These are phyloP conservation scores for Onychostruthus taczanowskii DNA, from an alignment of 2,113 vertebrate species.

Conservation along the genomic window DNA sequence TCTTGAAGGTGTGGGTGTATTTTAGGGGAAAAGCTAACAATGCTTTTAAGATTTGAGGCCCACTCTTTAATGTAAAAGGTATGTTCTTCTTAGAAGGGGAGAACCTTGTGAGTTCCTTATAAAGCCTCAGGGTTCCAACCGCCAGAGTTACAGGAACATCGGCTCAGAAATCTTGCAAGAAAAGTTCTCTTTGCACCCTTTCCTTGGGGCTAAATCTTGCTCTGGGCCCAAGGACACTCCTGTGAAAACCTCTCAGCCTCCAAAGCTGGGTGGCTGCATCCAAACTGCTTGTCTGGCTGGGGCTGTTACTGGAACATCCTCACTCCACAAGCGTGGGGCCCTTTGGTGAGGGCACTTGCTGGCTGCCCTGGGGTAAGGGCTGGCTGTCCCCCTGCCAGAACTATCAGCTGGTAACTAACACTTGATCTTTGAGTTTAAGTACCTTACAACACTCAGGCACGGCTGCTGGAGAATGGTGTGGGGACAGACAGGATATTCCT, in stretches of 20 bases:
- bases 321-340: rapidly evolving
- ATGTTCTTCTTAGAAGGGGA: neutral
- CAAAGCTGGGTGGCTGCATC: neutral
- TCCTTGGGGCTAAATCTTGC: neutral
- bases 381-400: neutral
- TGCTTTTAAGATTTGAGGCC: neutral
- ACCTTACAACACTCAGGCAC: neutral
- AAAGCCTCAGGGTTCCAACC: neutral
- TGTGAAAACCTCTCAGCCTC: neutral
- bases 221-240: neutral
- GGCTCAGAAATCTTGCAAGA: neutral
- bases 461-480: neutral
- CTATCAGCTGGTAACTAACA: neutral
- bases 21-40: neutral
- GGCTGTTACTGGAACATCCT: neutral
- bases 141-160: neutral
- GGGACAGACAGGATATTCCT: neutral
- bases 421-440: neutral
- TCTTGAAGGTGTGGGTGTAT: neutral
- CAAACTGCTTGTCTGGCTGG: neutral
- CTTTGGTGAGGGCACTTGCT: neutral
- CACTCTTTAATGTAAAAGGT: neutral
- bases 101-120: neutral
- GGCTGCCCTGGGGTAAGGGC: neutral
- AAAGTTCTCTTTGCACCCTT: neutral